Evolutionary conservation across 1,140 invertebrate species (phyloP).

Genomic region (Polypedilum vanderplanki): DNA sequence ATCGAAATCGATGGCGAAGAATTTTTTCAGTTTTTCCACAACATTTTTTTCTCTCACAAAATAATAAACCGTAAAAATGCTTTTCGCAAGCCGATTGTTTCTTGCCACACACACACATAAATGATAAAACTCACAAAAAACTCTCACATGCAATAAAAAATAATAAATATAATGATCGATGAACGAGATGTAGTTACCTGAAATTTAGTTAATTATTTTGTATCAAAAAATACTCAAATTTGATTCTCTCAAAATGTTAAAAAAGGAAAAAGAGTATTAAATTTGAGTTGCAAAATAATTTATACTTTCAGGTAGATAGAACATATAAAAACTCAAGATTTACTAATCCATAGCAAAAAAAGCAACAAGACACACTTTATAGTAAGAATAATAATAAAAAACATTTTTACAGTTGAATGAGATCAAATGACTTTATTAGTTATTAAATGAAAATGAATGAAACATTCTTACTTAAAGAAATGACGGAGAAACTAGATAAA

Average conservation of each 20-base stretch:
- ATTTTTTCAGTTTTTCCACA: too few species aligned
- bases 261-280: neutral
- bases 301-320: constrained; percentile 11
- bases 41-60: too few species aligned
- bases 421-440: constrained; percentile 10
- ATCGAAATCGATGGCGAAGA: neutral
- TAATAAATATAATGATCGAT: neutral
- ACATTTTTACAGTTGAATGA: constrained; percentile 13
- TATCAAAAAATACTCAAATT: neutral
- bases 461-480: neutral
- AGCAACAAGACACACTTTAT: neutral
- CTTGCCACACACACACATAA: neutral
- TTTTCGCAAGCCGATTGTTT: constrained; percentile 2
- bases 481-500: neutral
- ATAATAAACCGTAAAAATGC: neutral
- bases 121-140: neutral
- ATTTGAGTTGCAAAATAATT: constrained; percentile 19
- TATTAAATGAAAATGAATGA: neutral
- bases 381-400: neutral
- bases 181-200: neutral
- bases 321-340: neutral
- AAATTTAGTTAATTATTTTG: constrained; percentile 1
- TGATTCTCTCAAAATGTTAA: neutral
- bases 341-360: neutral
- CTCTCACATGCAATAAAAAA: neutral